Conservation (phyloP, 2,113 vertebrate genomes). For the Dromiciops gliroides region DNA sequence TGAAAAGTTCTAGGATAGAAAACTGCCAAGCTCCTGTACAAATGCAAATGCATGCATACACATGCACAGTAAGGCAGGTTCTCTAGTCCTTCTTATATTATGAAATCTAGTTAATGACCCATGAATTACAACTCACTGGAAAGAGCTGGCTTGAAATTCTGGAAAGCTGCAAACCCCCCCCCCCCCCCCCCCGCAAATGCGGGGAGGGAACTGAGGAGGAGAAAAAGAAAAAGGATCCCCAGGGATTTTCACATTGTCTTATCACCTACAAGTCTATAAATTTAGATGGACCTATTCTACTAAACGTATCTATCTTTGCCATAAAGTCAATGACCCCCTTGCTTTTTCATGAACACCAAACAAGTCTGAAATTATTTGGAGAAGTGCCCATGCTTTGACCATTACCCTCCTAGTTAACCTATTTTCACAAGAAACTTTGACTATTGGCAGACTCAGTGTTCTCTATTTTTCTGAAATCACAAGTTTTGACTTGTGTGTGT, state of each 20-base stretch:
- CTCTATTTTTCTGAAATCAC: neutral
- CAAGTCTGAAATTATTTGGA: neutral
- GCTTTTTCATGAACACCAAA: neutral
- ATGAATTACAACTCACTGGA: neutral
- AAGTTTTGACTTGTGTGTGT: neutral
- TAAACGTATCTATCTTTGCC: neutral
- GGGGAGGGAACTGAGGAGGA: neutral
- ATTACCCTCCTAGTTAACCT: neutral
- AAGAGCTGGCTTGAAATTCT: neutral
- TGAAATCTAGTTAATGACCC: neutral
- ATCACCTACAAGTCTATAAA: neutral
- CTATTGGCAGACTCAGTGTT: neutral
- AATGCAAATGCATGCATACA: neutral
- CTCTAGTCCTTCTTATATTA: neutral
- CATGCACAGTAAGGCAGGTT: neutral
- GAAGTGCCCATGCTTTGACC: neutral
- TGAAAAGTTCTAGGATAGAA: neutral
- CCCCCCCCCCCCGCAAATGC: too few relatives aligned
- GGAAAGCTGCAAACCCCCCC: neutral
- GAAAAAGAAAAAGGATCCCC: neutral
- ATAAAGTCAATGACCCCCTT: neutral
- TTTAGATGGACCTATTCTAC: neutral
- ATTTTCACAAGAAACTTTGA: neutral
- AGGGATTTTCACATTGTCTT: neutral
- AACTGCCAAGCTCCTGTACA: neutral